phyloP scores from a whole-genome alignment of 2,113 vertebrate species.

The Apodemus sylvaticus region DNA sequence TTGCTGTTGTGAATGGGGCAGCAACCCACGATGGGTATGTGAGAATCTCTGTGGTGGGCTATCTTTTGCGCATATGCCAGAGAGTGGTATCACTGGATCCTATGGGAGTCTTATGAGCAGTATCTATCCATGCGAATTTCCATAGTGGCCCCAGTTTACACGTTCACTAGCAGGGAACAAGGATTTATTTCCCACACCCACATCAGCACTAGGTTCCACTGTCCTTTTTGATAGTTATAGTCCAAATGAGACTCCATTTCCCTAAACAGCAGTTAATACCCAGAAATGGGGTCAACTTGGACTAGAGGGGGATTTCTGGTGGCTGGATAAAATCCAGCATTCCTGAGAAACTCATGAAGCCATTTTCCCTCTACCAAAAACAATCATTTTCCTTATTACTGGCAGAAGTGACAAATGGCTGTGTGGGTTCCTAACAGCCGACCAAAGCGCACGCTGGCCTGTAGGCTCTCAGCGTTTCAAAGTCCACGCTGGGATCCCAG shows the following conservation, averaged over 20 bases:
- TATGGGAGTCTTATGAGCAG: background rate
- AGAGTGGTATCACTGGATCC: background rate
- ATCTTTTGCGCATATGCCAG: background rate
- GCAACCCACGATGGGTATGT: background rate
- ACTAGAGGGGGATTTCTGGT: background rate
- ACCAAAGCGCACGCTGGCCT: background rate
- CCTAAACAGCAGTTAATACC: background rate
- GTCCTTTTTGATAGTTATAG: background rate
- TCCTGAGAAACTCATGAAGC: background rate
- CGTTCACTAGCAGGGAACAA: background rate
- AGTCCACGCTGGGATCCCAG: background rate
- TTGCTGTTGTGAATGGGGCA: background rate
- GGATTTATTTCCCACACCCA: background rate
- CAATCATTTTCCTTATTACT: background rate
- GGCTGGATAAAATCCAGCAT: background rate
- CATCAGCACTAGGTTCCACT: background rate
- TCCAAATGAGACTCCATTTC: background rate
- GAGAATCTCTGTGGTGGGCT: background rate
- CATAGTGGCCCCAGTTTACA: background rate
- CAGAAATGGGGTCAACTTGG: background rate
- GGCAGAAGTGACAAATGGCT: background rate
- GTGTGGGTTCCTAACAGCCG: background rate
- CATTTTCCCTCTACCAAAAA: background rate
- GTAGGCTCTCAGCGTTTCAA: background rate
- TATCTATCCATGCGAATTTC: background rate